These are phyloP conservation scores for Diarsia brunnea DNA, from an alignment of 2,888 invertebrate species.

Conservation along the genomic window DNA sequence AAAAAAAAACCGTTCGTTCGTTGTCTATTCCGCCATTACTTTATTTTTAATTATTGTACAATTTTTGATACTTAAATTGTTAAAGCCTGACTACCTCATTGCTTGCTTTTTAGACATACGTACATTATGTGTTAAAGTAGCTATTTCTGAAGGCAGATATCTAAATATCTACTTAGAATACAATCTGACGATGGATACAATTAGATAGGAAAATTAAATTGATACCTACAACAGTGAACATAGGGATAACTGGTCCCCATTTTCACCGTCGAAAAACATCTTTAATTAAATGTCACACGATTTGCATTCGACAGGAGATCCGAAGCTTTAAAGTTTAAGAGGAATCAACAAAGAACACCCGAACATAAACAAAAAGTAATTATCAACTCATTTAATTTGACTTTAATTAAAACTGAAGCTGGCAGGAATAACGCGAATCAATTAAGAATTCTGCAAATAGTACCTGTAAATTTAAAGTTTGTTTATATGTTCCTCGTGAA, in stretches of 20 bases:
- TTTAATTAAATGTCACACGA: constrained; percentile 27
- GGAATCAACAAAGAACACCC: constrained; percentile 30
- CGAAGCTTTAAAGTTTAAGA: constrained; percentile 11
- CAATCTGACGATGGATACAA: not conserved
- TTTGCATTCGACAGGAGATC: constrained; percentile 41
- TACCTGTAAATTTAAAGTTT: not conserved
- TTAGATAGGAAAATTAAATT: too few relatives aligned
- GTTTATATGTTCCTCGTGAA: not conserved
- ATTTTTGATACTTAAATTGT: too few relatives aligned
- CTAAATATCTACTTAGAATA: not conserved
- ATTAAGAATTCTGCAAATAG: not conserved
- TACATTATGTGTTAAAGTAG: not conserved
- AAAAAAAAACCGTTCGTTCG: too few relatives aligned
- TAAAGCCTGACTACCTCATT: too few relatives aligned
- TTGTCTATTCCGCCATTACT: too few relatives aligned
- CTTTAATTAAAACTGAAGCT: constrained; percentile 27
- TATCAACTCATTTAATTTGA: constrained; percentile 38
- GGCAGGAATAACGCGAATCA: not conserved
- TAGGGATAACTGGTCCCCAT: not conserved
- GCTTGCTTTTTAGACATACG: too few relatives aligned
- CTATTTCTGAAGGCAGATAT: too few relatives aligned
- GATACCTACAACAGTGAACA: too few relatives aligned
- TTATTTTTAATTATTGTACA: too few relatives aligned
- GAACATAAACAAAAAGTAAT: constrained; percentile 46
- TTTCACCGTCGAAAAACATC: not conserved